Percentiles rank a stretch among this genome's conserved stretches.
Evolutionary conservation across 2,113 vertebrate genomes (phyloP).

Genomic region (Odobenus rosmarus): DNA sequence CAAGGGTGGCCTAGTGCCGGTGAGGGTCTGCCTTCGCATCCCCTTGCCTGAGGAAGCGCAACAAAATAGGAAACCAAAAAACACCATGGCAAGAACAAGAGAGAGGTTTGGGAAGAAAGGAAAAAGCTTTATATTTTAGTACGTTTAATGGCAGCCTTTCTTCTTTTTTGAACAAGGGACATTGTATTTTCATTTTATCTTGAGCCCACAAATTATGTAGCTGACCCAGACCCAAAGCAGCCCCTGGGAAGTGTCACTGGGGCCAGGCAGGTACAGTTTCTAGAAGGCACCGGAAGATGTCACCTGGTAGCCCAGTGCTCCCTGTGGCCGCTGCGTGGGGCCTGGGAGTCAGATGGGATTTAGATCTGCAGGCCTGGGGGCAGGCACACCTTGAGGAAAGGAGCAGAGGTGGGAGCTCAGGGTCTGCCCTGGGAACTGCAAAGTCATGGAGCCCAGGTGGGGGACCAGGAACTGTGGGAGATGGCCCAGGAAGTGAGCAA

Average conservation of each 20-base stretch:
- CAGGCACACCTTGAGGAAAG: not conserved
- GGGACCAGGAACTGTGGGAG: not conserved
- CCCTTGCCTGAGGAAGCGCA: not conserved
- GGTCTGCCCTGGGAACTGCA: not conserved
- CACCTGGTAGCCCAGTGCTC: not conserved
- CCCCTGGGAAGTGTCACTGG: not conserved
- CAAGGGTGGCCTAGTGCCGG: not conserved
- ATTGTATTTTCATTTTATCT: not conserved
- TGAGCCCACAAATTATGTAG: not conserved
- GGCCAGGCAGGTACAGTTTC: not conserved
- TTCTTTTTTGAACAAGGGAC: not conserved
- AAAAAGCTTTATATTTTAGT: not conserved
- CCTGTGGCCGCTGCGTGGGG: accelerated
- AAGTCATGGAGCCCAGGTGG: not conserved
- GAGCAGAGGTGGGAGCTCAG: not conserved
- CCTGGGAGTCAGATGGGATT: not conserved
- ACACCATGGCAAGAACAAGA: not conserved
- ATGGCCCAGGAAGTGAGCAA: not conserved
- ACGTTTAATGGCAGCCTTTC: not conserved
- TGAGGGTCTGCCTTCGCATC: not conserved
- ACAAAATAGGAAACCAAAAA: not conserved
- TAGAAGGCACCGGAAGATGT: not conserved
- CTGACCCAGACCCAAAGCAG: not conserved
- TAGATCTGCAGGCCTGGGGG: not conserved
- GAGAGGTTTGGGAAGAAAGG: not conserved